Base-by-base conservation (phyloP, 2,888 invertebrate species). In the Sinopyrophorus schimmeli region DNA sequence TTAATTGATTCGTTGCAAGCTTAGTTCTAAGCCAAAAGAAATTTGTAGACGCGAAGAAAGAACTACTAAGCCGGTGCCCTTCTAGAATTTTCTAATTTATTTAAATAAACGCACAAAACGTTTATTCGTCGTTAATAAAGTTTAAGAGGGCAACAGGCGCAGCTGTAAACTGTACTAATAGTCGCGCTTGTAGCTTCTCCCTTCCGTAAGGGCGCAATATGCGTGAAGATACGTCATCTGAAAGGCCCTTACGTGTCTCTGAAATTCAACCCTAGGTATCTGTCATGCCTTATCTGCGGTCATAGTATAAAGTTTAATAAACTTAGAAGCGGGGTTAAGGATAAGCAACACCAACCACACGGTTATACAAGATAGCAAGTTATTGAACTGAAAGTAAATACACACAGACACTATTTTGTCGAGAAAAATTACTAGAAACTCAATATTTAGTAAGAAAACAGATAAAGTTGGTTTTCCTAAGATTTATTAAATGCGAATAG, bases 171-270 rank as follows among this genome's bases (percentile, higher is more conserved):
- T 57, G 55, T 50, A 57, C 55, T 55, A 57, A 57, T 57, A 54
- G 57, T 58, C 55, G 30, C 32, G 50, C 53, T 54, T 54, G 47
- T 50, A 53, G 51, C 41, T 43, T 42, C 47, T 35, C 43, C 42
- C 53, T 51, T 52, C 55, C 53, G 47, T 52, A 48, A 52, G 53
- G 55, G 50, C 55, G 51, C 54, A 57, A 50, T 53, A 55, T 59
- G 55, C 55, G 59, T 55, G 55, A 55, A 54, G 55, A 53, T 55
- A 57, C 49, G 53, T 57, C 55, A 57, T 57, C 38, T 44, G 38
- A 49, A 49, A 41, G 50, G 39, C 44, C 46, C 50, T 44, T 46
- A 34, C 46, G 44, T 34, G 49, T 46, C 50, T 50, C 39, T 47
- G 47, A 50, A 47, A 50, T 53, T 52, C 44, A 46, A 50, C 42